Evolutionary conservation across 2,113 vertebrate genomes (phyloP), one percentile per base, ranked within the genome.

Genomic region (Nymphicus hollandicus): DNA sequence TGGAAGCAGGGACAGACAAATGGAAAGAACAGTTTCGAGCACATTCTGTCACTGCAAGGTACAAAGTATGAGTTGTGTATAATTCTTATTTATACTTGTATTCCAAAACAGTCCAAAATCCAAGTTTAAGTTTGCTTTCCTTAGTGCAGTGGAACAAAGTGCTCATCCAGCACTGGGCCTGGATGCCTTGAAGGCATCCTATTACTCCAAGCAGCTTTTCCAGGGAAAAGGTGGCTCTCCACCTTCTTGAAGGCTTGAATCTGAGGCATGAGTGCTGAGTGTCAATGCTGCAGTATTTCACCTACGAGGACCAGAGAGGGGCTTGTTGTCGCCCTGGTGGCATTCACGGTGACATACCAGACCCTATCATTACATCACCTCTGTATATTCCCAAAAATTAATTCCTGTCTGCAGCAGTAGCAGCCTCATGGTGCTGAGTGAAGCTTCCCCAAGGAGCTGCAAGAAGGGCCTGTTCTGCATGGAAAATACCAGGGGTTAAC

Each of bases 11-110:
- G 58, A 79, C 27, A 61, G 79, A 77, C 71, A 66, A 84, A 82
- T 95, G 90, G 91, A 93, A 95, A 94, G 72, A 86, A 95, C 76
- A 87, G 50, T 77, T 92, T 23, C 12, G 44, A 93, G 76, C 72
- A 82, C 53, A 66, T 89, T 96, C 86, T 95, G 87, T 95, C 86
- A 79, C 39, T 68, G 52, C 52, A 87, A 81, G 92, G 80, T 77
- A 49, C 13, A 3, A 92, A 95, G 29, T 72, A 79, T 87, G 91
- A 83, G 76, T 85, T 65, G 41, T 56, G 78, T 91, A 43, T 81
- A 79, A 64, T 74, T 89, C 41, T 46, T 65, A n/a, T 85, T 97
- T 93, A 64, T 80, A 56, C 52, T 88, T 92, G 66, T 64, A 33
- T 89, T 85, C 47, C 83, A 82, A 88, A 88, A 4, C 35, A 56